Base-by-base conservation (phyloP, 2,113 vertebrate species). In the Amphiprion percula region DNA sequence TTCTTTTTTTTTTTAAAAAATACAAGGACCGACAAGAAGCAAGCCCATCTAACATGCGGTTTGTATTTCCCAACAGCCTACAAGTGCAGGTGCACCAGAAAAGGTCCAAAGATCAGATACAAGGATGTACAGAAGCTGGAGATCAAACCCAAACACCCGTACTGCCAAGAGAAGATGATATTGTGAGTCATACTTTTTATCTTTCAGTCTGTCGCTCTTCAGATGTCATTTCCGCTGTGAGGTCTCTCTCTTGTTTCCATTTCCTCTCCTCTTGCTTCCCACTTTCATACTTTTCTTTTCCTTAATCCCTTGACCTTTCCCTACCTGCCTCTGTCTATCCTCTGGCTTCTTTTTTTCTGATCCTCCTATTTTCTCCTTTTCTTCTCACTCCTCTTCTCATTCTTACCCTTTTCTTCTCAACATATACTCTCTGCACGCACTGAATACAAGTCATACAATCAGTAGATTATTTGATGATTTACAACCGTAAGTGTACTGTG, bases 161-260 rank as follows among this genome's bases (percentile, higher is more conserved):
- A 95, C 89, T 99, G 98, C 75, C 97, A 97, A 80, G 98, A 99
- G 91, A 98, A 98, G 93, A 99, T 99, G 98, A 97, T 99, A 85
- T 99, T 99, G 98, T 99, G 95, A 97, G 98, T 91, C 6, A 49
- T 0, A 52, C 4, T 15, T 16, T 72, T n/a, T 60, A 16, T 61
- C 15, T 63, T 3, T 61, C 6, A 10, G 0, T 71, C 19, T 74
- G 16, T 33, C 10, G 46, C 11, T 53, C 41, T 30, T 44, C 9
- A 41, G 0, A 14, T 50, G 14, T 50, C 67, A 44, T 21, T 24
- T 3, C 59, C n/a, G 23, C 14, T 46, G 5, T 30, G 10, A 4
- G 15, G 19, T 47, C 15, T 46, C 53, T n/a, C 19, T 53, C 30
- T 53, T 46, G 0, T 46, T 12, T 49, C 23, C 23, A 33, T 21